Evolutionary conservation across 2,113 vertebrate genomes (phyloP).

Genomic region (Pelmatolapia mariae): DNA sequence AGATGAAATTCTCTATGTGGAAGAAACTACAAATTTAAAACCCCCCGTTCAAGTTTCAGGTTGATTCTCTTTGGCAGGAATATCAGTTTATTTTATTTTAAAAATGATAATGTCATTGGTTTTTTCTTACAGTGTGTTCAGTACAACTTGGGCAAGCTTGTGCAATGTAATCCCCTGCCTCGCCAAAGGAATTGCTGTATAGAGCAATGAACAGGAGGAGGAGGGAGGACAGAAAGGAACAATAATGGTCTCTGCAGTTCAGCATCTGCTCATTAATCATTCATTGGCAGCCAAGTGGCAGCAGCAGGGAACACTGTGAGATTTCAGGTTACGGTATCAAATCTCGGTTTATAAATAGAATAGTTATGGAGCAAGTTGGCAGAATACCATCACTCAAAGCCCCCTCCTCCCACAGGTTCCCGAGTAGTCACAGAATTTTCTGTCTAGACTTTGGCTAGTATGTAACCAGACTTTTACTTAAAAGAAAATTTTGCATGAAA

Average conservation of each 20-base stretch:
- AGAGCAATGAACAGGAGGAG: conserved; percentile 26
- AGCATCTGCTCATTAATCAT: conserved; percentile 77
- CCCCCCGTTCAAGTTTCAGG: neutral
- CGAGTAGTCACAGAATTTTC: neutral
- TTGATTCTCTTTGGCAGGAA: neutral
- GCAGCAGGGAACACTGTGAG: conserved; percentile 58
- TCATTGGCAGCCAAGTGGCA: conserved; percentile 69
- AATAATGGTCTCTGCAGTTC: conserved; percentile 69
- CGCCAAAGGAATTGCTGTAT: conserved; percentile 3
- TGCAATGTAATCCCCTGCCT: conserved; percentile 11
- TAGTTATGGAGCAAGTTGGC: conserved; percentile 44
- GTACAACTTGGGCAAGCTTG: neutral
- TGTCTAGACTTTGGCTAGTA: neutral
- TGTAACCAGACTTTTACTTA: neutral
- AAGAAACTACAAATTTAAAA: neutral
- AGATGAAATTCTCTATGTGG: neutral
- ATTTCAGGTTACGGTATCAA: conserved; percentile 72
- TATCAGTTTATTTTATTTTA: neutral
- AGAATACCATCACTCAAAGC: conserved; percentile 46
- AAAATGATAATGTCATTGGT: neutral
- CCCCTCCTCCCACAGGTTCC: conserved; percentile 1
- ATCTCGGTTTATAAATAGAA: conserved; percentile 77
- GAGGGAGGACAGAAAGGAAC: conserved; percentile 29
- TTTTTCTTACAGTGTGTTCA: neutral
- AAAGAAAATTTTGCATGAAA: neutral